phyloP scores from a whole-genome alignment of 2,797 vertebrate species.

The Pitangus sulphuratus region DNA sequence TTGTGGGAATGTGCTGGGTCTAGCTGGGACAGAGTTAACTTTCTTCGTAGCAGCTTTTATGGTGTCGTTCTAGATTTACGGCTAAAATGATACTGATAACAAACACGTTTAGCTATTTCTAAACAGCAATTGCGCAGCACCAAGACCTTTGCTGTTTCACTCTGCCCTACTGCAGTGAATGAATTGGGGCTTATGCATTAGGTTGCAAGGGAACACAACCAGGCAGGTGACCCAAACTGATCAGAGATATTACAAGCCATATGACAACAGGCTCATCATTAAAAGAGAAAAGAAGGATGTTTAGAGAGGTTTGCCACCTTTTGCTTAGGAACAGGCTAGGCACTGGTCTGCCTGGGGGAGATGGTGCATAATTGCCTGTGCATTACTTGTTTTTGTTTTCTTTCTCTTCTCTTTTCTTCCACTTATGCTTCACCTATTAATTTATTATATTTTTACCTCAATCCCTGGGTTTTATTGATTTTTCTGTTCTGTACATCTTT shows the following conservation, averaged over 20 bases:
- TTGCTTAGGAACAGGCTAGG: neutral
- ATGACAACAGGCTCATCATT: neutral
- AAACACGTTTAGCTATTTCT: neutral
- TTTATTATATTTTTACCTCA: neutral
- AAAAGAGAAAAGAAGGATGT: neutral
- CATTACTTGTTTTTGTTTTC: neutral
- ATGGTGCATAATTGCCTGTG: neutral
- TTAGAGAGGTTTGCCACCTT: neutral
- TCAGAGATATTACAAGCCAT: neutral
- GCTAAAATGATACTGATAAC: neutral
- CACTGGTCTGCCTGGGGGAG: fast-evolving
- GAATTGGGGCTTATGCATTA: fast-evolving
- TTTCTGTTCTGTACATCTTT: neutral
- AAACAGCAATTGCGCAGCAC: neutral
- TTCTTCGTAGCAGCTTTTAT: neutral
- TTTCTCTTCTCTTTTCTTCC: neutral
- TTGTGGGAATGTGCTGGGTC: fast-evolving
- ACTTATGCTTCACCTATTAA: neutral
- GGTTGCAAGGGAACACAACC: neutral
- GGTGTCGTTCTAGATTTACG: neutral
- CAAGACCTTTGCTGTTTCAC: neutral
- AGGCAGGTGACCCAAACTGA: neutral
- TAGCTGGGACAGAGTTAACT: neutral
- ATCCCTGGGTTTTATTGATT: neutral
- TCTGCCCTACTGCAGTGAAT: fast-evolving